Evolutionary conservation across 1,140 invertebrate species (phyloP).

Genomic region (Aphidius ervi): DNA sequence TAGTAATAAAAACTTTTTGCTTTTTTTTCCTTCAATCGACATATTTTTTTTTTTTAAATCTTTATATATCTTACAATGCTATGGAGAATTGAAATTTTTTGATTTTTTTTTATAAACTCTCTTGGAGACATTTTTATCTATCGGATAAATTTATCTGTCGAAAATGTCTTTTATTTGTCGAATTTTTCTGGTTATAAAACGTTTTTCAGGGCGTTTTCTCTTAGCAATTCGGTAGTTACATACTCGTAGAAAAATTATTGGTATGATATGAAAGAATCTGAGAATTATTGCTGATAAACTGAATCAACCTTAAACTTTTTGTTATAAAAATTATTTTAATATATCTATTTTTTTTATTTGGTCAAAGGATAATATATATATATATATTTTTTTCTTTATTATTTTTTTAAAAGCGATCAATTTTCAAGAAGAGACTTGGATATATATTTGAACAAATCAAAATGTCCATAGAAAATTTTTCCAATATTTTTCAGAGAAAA

Average conservation of each 20-base stretch:
- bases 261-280: conserved; percentile 42
- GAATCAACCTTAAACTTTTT: too few relatives aligned
- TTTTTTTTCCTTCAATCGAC: too few relatives aligned
- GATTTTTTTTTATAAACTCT: conserved; percentile 51
- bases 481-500: too few relatives aligned
- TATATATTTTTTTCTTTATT: too few relatives aligned
- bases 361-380: neutral
- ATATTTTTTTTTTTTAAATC: too few relatives aligned
- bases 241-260: conserved; percentile 44
- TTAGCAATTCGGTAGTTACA: conserved; percentile 11
- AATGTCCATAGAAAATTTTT: too few relatives aligned
- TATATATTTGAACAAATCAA: too few relatives aligned
- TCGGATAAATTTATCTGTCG: conserved; percentile 42
- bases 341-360: neutral
- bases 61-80: too few relatives aligned
- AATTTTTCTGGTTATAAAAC: too few relatives aligned
- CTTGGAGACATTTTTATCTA: conserved; percentile 46
- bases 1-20: too few relatives aligned
- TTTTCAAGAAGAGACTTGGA: too few relatives aligned
- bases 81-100: conserved; percentile 27
- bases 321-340: neutral
- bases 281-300: conserved; percentile 46
- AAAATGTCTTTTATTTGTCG: conserved; percentile 1
- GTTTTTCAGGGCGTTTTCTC: conserved; percentile 6
- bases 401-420: too few relatives aligned